A percentile compares a stretch with the other conserved stretches of the same genome.
Conservation (phyloP, 1,140 invertebrate genomes). For the Trichonephila inaurata region DNA sequence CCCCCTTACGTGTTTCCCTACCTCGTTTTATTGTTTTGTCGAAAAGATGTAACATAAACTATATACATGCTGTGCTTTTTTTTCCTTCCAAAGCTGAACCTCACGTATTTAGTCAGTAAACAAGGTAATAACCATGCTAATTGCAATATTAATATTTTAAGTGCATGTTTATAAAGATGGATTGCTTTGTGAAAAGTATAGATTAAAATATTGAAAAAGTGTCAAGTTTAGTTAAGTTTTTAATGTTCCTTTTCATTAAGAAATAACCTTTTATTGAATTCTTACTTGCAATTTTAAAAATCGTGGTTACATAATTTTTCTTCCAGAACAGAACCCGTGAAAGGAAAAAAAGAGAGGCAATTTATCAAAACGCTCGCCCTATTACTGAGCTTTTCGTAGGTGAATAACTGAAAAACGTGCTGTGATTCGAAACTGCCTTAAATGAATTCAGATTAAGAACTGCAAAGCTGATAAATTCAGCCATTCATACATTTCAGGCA, state of each 20-base stretch:
- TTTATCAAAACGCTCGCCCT: slow-evolving; percentile 7
- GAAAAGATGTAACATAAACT: too few relatives aligned
- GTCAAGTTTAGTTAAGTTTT: background rate
- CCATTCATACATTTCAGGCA: background rate
- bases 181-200: background rate
- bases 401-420: slow-evolving; percentile 2
- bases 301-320: background rate
- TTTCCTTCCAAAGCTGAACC: too few relatives aligned
- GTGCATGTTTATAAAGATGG: background rate
- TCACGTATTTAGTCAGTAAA: too few relatives aligned
- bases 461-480: slow-evolving; percentile 1
- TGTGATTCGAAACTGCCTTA: background rate
- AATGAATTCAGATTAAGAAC: slow-evolving; percentile 19
- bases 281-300: background rate
- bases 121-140: too few relatives aligned
- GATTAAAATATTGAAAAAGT: background rate
- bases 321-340: background rate
- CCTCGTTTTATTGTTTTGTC: too few relatives aligned
- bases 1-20: too few relatives aligned
- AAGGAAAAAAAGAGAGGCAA: background rate
- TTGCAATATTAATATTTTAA: background rate
- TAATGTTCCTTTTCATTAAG: background rate
- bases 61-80: too few relatives aligned
- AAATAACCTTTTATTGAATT: background rate
- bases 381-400: background rate